A percentile compares a stretch with the other conserved stretches of the same genome.
Conservation (phyloP, 2,888 invertebrate genomes). For the Penaeus monodon region DNA sequence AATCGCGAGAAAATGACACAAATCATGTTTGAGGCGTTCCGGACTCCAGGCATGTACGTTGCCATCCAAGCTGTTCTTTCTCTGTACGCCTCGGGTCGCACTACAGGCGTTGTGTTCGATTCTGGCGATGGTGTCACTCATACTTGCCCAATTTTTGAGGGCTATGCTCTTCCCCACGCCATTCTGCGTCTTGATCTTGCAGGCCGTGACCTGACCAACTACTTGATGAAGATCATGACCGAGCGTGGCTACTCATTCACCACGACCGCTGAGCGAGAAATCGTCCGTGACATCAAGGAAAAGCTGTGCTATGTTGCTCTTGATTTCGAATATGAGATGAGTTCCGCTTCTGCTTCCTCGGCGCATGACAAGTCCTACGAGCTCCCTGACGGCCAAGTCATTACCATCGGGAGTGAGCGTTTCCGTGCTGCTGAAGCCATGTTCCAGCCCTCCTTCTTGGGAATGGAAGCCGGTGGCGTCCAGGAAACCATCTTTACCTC, state of each 20-base stretch:
- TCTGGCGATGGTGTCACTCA: conserved; percentile 73
- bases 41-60: conserved; percentile 71
- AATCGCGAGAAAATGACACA: conserved; percentile 93
- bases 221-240: conserved; percentile 70
- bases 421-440: conserved; percentile 86
- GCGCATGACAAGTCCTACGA: conserved; percentile 75
- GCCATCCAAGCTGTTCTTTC: conserved; percentile 74
- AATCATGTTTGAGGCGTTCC: conserved; percentile 72
- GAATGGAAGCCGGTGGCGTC: conserved; percentile 45
- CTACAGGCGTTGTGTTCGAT: conserved; percentile 72
- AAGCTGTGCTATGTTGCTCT: no score
- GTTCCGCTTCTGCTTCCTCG: not conserved
- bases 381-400: conserved; percentile 91
- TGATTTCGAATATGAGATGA: conserved; percentile 37
- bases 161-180: conserved; percentile 64
- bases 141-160: conserved; percentile 71
- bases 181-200: conserved; percentile 34
- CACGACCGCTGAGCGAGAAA: conserved; percentile 49
- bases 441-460: conserved; percentile 75
- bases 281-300: conserved; percentile 10
- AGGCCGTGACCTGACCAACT: conserved; percentile 43
- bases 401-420: conserved; percentile 90
- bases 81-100: conserved; percentile 72
- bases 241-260: conserved; percentile 41
- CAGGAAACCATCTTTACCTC: no score